Evolutionary conservation across 23 tunicate genomes (phyloP).

Genomic region (Trididemnum miniatum): DNA sequence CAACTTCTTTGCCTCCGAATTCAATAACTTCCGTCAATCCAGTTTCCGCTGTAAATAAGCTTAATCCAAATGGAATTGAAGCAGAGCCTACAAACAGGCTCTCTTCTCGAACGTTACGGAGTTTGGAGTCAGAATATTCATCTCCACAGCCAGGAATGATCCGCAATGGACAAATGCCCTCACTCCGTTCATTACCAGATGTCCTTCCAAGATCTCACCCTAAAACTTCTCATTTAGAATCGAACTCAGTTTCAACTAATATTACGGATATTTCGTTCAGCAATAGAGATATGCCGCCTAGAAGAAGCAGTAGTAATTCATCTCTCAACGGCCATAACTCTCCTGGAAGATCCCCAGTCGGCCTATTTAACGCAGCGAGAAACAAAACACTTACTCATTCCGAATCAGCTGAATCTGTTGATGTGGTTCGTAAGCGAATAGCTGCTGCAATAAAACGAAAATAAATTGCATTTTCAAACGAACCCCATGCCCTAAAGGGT

Average conservation of each 20-base stretch:
- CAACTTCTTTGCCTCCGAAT: neutral
- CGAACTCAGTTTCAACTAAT: conserved; percentile 30
- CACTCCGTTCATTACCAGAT: conserved; percentile 58
- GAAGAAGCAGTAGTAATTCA: conserved; percentile 30
- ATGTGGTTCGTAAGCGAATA: conserved; percentile 62
- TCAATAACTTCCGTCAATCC: conserved; percentile 24
- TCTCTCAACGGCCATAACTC: conserved; percentile 16
- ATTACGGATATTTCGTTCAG: conserved; percentile 45
- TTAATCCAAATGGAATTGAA: conserved; percentile 30
- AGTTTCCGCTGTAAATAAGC: conserved; percentile 68
- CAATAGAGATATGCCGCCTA: neutral
- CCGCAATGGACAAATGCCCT: conserved; percentile 30
- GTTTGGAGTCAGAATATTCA: conserved; percentile 34
- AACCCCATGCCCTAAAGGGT: too few relatives aligned
- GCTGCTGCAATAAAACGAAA: conserved; percentile 92
- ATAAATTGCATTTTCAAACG: too few relatives aligned
- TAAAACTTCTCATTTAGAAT: neutral
- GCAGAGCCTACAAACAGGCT: conserved; percentile 19
- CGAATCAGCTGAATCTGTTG: conserved; percentile 72
- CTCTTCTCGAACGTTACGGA: conserved; percentile 37
- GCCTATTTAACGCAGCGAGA: neutral
- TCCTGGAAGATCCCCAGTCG: neutral
- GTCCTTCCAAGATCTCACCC: conserved; percentile 31
- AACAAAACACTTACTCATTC: conserved; percentile 26
- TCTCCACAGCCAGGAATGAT: conserved; percentile 33